Conservation (phyloP, 2,797 vertebrate genomes). For the Salarias fasciatus region DNA sequence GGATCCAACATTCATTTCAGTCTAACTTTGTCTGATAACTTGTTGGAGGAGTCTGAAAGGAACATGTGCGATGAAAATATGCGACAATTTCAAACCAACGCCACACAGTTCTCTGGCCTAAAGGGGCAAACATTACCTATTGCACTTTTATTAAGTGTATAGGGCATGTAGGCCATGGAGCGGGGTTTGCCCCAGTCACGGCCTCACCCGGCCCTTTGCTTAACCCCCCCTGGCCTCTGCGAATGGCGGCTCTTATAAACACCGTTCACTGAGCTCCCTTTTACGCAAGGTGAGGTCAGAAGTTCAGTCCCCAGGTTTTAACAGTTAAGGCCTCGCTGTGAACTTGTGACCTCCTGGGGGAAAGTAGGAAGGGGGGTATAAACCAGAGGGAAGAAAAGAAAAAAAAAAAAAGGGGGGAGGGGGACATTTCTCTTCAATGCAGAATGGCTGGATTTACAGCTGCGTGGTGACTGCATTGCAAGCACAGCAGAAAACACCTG, state of each 20-base stretch:
- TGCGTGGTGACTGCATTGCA: constrained; percentile 85
- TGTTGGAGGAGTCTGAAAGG: constrained; percentile 21
- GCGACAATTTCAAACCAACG: no score
- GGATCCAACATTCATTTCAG: constrained; percentile 3
- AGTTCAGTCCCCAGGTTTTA: constrained; percentile 84
- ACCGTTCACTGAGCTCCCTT: constrained; percentile 69
- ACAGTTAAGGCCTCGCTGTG: constrained; percentile 82
- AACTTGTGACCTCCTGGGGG: constrained; percentile 83
- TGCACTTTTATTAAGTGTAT: constrained; percentile 39
- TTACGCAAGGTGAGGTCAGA: constrained; percentile 83
- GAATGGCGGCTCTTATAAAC: constrained; percentile 74
- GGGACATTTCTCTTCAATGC: constrained; percentile 78
- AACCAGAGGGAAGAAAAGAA: constrained; percentile 56
- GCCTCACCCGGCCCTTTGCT: constrained; percentile 28
- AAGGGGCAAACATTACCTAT: constrained; percentile 65
- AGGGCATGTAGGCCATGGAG: constrained; percentile 29
- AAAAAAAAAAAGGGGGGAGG: constrained; percentile 4
- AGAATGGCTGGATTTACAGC: constrained; percentile 86
- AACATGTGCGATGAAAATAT: no score
- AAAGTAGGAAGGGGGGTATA: constrained; percentile 57
- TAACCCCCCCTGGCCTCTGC: constrained; percentile 57
- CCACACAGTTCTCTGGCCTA: constrained; percentile 46
- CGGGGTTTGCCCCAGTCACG: constrained; percentile 32
- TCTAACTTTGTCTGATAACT: constrained; percentile 20
- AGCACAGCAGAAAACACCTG: constrained; percentile 88